Conservation (phyloP, 2,888 invertebrate genomes). For the Podabrus alpinus region DNA sequence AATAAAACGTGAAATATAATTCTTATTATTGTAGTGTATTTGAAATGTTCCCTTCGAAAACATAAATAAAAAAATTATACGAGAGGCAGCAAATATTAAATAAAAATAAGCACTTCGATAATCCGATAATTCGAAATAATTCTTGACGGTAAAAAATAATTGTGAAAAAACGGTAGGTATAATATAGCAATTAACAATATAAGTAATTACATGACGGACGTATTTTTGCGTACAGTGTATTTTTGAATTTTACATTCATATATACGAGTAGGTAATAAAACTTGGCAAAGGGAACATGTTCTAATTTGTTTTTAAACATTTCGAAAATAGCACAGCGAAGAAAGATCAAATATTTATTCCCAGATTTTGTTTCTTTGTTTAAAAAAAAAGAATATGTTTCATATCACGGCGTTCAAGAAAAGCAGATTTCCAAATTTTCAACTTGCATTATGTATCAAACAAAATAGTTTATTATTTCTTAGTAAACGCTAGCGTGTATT, state of each 20-base stretch:
- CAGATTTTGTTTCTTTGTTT: slow-evolving; percentile 3
- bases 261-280: slow-evolving; percentile 2
- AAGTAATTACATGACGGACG: not conserved
- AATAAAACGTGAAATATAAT: not conserved
- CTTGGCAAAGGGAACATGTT: slow-evolving; percentile 3
- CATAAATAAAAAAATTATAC: not conserved
- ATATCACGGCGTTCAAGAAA: not conserved
- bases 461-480: not conserved
- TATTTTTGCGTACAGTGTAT: not conserved
- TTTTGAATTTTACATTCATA: slow-evolving; percentile 1
- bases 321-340: not conserved
- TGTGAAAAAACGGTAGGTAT: not conserved
- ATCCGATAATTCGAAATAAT: no score
- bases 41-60: not conserved
- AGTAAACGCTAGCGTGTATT: not conserved
- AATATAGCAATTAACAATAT: not conserved
- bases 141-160: not conserved
- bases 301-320: slow-evolving; percentile 5
- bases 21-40: not conserved
- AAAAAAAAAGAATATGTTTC: not conserved
- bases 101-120: not conserved
- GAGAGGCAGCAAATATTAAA: not conserved
- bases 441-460: not conserved
- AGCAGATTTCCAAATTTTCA: not conserved
- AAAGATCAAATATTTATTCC: slow-evolving; percentile 3